Conservation (phyloP, 2,888 invertebrate species). For the Lymantria monacha region DNA sequence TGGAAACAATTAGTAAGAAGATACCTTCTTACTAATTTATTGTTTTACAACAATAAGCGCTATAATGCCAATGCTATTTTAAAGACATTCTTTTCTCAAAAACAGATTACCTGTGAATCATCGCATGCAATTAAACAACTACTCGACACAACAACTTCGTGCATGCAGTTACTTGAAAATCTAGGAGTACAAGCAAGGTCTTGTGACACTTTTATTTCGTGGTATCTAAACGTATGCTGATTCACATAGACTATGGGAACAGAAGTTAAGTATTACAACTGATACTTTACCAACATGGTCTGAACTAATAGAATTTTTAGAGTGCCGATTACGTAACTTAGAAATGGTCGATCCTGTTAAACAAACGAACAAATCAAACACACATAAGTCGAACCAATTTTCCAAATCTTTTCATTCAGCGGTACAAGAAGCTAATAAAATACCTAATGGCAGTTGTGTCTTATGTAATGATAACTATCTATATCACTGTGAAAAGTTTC, state of each 20-base stretch:
- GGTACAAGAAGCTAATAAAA: too few relatives aligned
- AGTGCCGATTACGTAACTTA: slow-evolving; percentile 6
- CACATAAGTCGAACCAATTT: too few relatives aligned
- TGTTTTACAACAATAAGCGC: slow-evolving; percentile 12
- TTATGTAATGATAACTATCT: background rate
- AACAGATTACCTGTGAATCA: slow-evolving; percentile 4
- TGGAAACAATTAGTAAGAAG: slow-evolving; percentile 1
- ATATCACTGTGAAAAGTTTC: background rate
- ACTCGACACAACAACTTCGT: slow-evolving; percentile 8
- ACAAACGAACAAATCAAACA: background rate
- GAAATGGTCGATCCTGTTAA: slow-evolving; percentile 10
- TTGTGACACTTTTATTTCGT: background rate
- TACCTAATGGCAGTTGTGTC: background rate
- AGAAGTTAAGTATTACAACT: background rate
- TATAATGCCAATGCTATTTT: slow-evolving; percentile 7
- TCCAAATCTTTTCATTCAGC: too few relatives aligned
- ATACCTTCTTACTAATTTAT: too few relatives aligned
- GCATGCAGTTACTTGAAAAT: slow-evolving; percentile 8
- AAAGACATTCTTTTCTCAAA: slow-evolving; percentile 8
- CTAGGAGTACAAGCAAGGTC: background rate
- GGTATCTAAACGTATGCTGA: slow-evolving; percentile 3
- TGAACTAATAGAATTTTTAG: slow-evolving; percentile 5
- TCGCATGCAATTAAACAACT: slow-evolving; percentile 6
- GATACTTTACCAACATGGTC: slow-evolving; percentile 8
- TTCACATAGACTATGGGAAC: slow-evolving; percentile 7